phyloP scores from a whole-genome alignment of 2,113 vertebrate genomes.

The Salvator merianae region DNA sequence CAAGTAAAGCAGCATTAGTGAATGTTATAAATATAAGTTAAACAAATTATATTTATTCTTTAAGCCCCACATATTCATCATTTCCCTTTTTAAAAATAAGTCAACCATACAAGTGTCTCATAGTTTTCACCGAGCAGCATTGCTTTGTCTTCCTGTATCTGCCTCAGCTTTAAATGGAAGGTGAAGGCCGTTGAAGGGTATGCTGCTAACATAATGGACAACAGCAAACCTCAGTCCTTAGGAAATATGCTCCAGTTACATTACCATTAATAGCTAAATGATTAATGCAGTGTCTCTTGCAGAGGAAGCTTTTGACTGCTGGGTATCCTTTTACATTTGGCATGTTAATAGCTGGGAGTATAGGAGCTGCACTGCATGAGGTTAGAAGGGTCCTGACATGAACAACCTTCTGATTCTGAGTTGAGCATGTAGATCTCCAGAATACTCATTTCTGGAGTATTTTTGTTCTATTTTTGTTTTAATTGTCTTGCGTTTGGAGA shows the following conservation, averaged over 20 bases:
- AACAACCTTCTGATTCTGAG: slow-evolving; percentile 9
- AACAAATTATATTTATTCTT: slow-evolving; percentile 55
- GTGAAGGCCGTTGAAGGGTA: slow-evolving; percentile 4
- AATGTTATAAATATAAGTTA: slow-evolving; percentile 48
- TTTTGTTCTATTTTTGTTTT: slow-evolving; percentile 10
- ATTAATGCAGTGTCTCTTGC: slow-evolving; percentile 59
- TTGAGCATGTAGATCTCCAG: not conserved
- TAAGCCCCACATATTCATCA: slow-evolving; percentile 39
- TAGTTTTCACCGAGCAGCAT: not conserved
- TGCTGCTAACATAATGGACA: slow-evolving; percentile 17
- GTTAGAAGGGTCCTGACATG: slow-evolving; percentile 26
- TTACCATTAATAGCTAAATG: slow-evolving; percentile 65
- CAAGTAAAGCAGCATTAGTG: slow-evolving; percentile 43
- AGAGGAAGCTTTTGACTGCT: slow-evolving; percentile 14
- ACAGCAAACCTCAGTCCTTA: slow-evolving; percentile 8
- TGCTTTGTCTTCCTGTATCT: not conserved
- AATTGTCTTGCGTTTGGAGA: not conserved
- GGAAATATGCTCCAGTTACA: slow-evolving; percentile 49
- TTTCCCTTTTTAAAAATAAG: slow-evolving; percentile 12
- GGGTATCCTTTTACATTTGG: slow-evolving; percentile 47
- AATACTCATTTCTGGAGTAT: not conserved
- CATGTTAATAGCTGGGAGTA: slow-evolving; percentile 34
- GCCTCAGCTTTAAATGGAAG: slow-evolving; percentile 14
- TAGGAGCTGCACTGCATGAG: slow-evolving; percentile 19
- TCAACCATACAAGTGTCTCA: not conserved